Evolutionary conservation across 1,140 invertebrate species (phyloP).

Genomic region (Hyles euphorbiae): DNA sequence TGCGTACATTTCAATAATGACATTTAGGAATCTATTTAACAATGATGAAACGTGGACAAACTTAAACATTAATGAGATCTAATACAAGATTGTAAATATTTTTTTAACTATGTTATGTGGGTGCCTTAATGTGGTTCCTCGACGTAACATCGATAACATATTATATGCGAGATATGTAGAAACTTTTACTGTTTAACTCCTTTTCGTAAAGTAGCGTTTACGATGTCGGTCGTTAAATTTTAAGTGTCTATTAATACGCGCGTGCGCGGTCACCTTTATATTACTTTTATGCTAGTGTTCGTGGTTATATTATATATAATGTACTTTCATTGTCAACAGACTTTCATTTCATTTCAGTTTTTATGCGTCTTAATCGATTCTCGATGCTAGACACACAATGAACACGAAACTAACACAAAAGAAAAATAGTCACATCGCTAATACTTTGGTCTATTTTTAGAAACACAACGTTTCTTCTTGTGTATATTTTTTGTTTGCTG

Average conservation of each 20-base stretch:
- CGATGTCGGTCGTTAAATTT: constrained; percentile 13
- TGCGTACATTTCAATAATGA: no score
- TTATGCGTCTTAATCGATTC: constrained; percentile 1
- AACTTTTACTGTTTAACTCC: constrained; percentile 9
- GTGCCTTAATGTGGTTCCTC: no score
- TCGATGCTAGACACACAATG: constrained; percentile 1
- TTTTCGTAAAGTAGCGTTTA: constrained; percentile 6
- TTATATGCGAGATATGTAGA: constrained; percentile 6
- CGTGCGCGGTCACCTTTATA: constrained; percentile 8
- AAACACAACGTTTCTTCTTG: no score
- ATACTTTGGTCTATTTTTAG: no score
- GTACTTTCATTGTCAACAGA: constrained; percentile 13
- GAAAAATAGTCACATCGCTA: neutral
- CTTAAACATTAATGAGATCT: no score
- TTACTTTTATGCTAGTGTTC: neutral
- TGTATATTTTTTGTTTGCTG: no score
- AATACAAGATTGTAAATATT: no score
- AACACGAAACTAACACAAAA: constrained; percentile 1
- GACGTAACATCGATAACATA: neutral
- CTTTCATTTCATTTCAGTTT: constrained; percentile 11
- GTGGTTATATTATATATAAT: constrained; percentile 9
- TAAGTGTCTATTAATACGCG: constrained; percentile 14
- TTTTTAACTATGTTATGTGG: no score
- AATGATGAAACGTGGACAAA: no score
- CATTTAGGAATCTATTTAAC: no score